Percentiles rank a stretch among this genome's conserved stretches.
phyloP scores from a whole-genome alignment of 2,797 vertebrate species.

The Discoglossus pictus region DNA sequence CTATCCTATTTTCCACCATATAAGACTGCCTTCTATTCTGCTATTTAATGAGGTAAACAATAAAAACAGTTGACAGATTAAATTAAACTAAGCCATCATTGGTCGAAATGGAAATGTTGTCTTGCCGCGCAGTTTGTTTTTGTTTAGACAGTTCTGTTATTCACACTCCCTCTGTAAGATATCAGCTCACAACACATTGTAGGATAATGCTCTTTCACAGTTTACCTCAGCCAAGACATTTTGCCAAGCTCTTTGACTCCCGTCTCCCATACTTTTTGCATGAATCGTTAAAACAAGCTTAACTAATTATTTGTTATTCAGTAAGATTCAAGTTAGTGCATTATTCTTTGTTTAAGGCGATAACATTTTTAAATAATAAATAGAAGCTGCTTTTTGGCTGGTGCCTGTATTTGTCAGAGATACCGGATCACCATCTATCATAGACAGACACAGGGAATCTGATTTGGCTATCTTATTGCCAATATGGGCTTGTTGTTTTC shows the following conservation, averaged over 20 bases:
- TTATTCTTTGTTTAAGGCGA: constrained; percentile 14
- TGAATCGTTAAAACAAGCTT: constrained; percentile 22
- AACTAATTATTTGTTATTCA: constrained; percentile 3
- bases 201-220: constrained; percentile 43
- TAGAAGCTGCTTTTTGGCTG: constrained; percentile 18
- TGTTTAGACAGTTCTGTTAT: constrained; percentile 14
- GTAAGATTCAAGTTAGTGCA: constrained; percentile 16
- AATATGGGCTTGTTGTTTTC: background rate
- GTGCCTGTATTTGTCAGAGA: constrained; percentile 16
- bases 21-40: too few species aligned
- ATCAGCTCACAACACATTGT: constrained; percentile 45
- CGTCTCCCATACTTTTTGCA: constrained; percentile 9
- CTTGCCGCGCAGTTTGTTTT: background rate
- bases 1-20: too few species aligned
- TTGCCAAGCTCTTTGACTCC: constrained; percentile 24
- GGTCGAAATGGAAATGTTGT: background rate
- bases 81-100: background rate
- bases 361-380: constrained; percentile 1
- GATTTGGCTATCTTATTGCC: constrained; percentile 6
- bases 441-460: constrained; percentile 11
- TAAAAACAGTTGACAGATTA: background rate
- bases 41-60: background rate
- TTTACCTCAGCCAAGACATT: constrained; percentile 14
- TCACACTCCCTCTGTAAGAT: constrained; percentile 13
- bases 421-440: constrained; percentile 7